Evolutionary conservation across 1,140 invertebrate genomes (phyloP).

Genomic region (Cotesia typhae): DNA sequence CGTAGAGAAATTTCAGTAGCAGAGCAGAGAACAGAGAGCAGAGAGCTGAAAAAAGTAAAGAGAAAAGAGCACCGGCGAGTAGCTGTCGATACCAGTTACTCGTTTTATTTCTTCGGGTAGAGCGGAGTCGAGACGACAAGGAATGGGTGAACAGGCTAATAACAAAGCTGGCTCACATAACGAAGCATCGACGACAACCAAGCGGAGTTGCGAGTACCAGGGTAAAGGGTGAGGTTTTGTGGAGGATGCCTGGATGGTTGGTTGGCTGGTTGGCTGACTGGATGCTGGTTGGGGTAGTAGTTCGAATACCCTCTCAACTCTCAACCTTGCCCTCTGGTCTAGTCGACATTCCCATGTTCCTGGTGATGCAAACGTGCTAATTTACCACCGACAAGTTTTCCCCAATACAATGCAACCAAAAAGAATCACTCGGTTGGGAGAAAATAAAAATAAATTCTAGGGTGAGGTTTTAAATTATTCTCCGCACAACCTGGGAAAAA

Average conservation of each 20-base stretch:
- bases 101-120: constrained; percentile 33
- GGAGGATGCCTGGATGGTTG: no score
- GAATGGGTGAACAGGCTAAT: constrained; percentile 31
- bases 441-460: constrained; percentile 13
- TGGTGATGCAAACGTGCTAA: constrained; percentile 32
- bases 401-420: constrained; percentile 20
- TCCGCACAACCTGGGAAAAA: neutral
- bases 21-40: no score
- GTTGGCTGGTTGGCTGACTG: neutral
- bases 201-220: constrained; percentile 5
- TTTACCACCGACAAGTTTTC: constrained; percentile 29
- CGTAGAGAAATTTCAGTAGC: no score
- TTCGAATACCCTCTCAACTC: constrained; percentile 13
- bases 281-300: constrained; percentile 9
- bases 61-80: neutral
- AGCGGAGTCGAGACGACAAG: constrained; percentile 32
- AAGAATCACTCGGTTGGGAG: neutral
- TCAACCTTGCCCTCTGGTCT: constrained; percentile 22
- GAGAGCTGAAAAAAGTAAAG: neutral
- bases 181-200: constrained; percentile 27
- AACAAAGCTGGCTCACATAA: constrained; percentile 37
- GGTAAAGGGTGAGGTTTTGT: no score
- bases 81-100: constrained; percentile 39
- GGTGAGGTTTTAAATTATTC: constrained; percentile 15
- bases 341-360: constrained; percentile 20